Evolutionary conservation across 2,888 invertebrate species (phyloP), one percentile per base, ranked within the genome.

Genomic region (Galeopsomyia nigrocyanea): DNA sequence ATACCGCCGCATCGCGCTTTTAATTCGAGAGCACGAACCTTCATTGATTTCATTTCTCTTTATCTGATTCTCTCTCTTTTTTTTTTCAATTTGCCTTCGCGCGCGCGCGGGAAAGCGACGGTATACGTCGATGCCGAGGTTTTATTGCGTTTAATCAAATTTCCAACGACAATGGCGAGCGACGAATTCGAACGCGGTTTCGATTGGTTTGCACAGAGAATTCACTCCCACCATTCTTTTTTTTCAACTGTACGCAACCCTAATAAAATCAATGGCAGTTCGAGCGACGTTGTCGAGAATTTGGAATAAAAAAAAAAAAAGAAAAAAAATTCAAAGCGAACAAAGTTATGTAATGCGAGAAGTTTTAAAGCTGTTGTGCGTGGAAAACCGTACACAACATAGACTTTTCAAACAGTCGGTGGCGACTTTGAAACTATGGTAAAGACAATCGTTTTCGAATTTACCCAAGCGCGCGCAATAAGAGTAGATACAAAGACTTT

Each of bases 381-480:
- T 5, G 49, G 61, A 68, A 68, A 62, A 62, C 62, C 17, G 56
- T 47, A 10, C 13, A 62, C 55, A 5, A 10, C 13, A 62, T 47
- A 5, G 26, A 26, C 26, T 62, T 68, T 62, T 55, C 53, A 26
- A 68, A 49, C 46, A 7, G 47, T 21, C 13, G 22, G n/a, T n/a
- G 19, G 75, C 39, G 78, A 79, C 72, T 81, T 78, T 31, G 31
- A 68, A 73, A 64, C 58, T 73, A 49, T 22, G 81, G n/a, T n/a
- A n/a, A 51, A 39, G 60, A 51, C 61, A 62, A 61, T 71, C 67
- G 50, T 49, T 67, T 55, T 68, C 31, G 21, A 62, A 68, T 68
- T 68, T 51, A 61, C 19, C 47, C 47, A 13, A 19, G 13, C 19
- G 26, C 22, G 26, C 56, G 9, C 51, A 17, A 5, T n/a, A 51